Evolutionary conservation across 2,888 invertebrate genomes (phyloP).

Genomic region (Aspidiotus rigidus): DNA sequence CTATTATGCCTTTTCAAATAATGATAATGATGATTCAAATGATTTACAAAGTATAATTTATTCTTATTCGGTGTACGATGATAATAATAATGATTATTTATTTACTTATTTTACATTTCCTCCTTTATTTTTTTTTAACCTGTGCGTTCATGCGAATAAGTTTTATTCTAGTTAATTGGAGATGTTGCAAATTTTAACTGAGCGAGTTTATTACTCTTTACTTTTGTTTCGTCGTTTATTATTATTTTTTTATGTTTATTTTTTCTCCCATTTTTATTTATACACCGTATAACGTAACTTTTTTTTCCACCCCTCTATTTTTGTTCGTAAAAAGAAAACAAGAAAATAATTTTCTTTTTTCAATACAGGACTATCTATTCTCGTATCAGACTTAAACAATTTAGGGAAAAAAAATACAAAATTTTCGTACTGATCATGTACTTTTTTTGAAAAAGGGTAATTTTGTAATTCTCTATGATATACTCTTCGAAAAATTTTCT

Average conservation of each 20-base stretch:
- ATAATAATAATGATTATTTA: not conserved
- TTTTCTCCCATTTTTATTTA: not conserved
- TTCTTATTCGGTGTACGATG: not conserved
- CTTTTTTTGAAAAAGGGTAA: slow-evolving; percentile 15
- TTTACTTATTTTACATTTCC: slow-evolving; percentile 8
- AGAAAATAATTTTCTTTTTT: too few relatives aligned
- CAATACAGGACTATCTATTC: too few relatives aligned
- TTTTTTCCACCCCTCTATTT: not conserved
- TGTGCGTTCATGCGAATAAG: slow-evolving; percentile 10
- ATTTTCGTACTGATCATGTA: slow-evolving; percentile 7
- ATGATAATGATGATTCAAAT: not conserved
- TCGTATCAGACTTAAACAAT: too few relatives aligned
- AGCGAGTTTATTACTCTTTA: slow-evolving; percentile 13
- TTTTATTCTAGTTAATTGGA: slow-evolving; percentile 21
- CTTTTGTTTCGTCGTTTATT: not conserved
- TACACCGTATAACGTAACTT: not conserved
- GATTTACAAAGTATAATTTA: not conserved
- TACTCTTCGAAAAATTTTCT: not conserved
- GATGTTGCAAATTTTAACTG: slow-evolving; percentile 10
- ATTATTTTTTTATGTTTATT: slow-evolving; percentile 4
- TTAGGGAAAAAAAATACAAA: not conserved
- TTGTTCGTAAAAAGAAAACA: too few relatives aligned
- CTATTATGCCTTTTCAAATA: not conserved
- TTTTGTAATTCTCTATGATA: slow-evolving; percentile 7
- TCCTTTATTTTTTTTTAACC: slow-evolving; percentile 20